phyloP scores from a whole-genome alignment of 2,888 invertebrate species.

The Strigamia crassipes region DNA sequence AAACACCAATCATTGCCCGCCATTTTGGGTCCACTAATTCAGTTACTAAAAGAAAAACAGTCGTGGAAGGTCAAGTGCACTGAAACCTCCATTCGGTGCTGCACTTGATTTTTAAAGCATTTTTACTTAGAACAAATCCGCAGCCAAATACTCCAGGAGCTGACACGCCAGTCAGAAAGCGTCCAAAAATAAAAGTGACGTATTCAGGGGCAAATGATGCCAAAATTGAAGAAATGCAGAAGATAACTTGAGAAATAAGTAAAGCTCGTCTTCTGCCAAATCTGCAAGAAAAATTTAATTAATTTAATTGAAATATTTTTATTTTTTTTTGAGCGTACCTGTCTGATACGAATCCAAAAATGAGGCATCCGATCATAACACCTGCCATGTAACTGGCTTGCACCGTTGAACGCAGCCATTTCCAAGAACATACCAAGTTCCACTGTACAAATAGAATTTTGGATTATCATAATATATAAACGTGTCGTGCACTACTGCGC shows the following conservation, averaged over 20 bases:
- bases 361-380: slow-evolving; percentile 74
- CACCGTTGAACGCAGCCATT: slow-evolving; percentile 65
- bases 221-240: slow-evolving; percentile 68
- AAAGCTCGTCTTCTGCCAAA: slow-evolving; percentile 77
- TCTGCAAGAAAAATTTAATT: slow-evolving; percentile 54
- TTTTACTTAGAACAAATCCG: neutral
- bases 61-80: too few species aligned
- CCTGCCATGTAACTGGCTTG: slow-evolving; percentile 79
- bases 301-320: neutral
- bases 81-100: neutral
- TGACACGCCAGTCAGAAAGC: slow-evolving; percentile 62
- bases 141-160: slow-evolving; percentile 46
- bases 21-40: slow-evolving; percentile 79
- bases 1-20: slow-evolving; percentile 79
- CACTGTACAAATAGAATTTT: slow-evolving; percentile 63
- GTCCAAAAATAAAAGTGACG: slow-evolving; percentile 70
- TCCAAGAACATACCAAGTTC: slow-evolving; percentile 72
- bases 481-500: too few species aligned
- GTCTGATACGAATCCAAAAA: slow-evolving; percentile 76
- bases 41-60: slow-evolving; percentile 63
- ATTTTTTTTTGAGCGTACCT: slow-evolving; percentile 64
- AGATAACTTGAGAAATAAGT: slow-evolving; percentile 70
- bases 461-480: neutral
- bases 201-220: slow-evolving; percentile 74
- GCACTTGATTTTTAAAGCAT: neutral